A percentile compares a stretch with the other conserved stretches of the same genome.
These are phyloP conservation scores for Holacanthus passer DNA, from an alignment of 2,113 vertebrate species.

Conservation along the genomic window DNA sequence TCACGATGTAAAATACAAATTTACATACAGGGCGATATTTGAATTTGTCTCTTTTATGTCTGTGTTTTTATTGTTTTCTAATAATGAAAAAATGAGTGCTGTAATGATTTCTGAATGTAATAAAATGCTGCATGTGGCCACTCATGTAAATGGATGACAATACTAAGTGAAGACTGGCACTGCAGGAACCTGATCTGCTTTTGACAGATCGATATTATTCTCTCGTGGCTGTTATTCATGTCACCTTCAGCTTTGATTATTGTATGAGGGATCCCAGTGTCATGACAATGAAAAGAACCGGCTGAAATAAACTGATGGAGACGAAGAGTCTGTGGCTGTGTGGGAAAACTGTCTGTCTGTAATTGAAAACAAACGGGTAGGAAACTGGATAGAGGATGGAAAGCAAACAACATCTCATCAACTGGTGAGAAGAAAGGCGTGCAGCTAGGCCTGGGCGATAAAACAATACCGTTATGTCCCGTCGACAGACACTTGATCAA, in stretches of 20 bases:
- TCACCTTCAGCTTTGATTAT: slow-evolving; percentile 23
- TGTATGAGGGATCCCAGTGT: not conserved
- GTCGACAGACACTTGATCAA: no score
- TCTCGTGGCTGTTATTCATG: not conserved
- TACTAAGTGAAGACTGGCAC: not conserved
- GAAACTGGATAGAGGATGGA: not conserved
- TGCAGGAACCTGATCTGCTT: slow-evolving; percentile 24
- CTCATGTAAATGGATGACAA: not conserved
- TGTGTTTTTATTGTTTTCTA: not conserved
- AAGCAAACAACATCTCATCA: slow-evolving; percentile 13
- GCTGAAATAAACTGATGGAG: not conserved
- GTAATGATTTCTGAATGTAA: slow-evolving; percentile 19
- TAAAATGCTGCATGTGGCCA: slow-evolving; percentile 6
- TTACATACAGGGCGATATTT: not conserved
- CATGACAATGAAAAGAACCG: not conserved
- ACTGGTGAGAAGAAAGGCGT: slow-evolving; percentile 10
- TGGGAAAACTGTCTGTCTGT: not conserved
- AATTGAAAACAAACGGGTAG: not conserved
- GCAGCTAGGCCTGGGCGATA: no score
- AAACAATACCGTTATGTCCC: no score
- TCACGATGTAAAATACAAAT: not conserved
- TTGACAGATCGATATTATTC: slow-evolving; percentile 8
- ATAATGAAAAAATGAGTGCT: not conserved
- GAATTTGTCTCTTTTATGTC: not conserved
- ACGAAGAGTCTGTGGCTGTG: not conserved